Base-by-base conservation (phyloP, 2,113 vertebrate species). In the Nerophis ophidion region DNA sequence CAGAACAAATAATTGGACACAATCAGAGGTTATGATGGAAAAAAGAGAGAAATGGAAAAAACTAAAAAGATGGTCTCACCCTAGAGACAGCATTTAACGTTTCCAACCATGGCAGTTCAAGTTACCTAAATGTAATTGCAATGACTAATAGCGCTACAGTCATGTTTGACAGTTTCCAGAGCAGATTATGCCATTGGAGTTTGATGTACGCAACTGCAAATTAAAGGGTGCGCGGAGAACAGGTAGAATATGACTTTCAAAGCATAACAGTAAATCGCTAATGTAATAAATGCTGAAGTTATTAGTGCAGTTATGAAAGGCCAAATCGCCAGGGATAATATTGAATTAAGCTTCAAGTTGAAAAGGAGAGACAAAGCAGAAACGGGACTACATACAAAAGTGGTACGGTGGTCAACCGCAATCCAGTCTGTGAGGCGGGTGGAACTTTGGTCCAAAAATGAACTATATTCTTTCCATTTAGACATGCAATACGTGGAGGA, bases 91-190 rank as follows among this genome's bases (percentile, higher is more conserved):
- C 86, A 80, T 87, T 89, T 89, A 90, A 90, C 87, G 89, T 86
- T 86, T 79, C 83, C 85, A 84, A 80, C 84, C 71, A 76, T 86
- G 81, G 82, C 75, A 77, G 89, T 85, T 89, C 89, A 91, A 89
- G 8, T 91, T 89, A 90, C 88, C 87, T 85, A 85, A 83, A 81
- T 84, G 88, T 90, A 90, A 91, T 89, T 90, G 87, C 87, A 89
- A 87, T 88, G 87, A 90, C 86, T 86, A 88, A 83, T 88, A 88
- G 81, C 76, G 82, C 84, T 66, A 84, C 84, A 87, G 88, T 89
- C 87, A 88, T 86, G 88, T 85, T 86, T 87, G 88, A 87, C 85
- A 85, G 87, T 86, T 86, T 87, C 83, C 87, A 88, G 86, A 88
- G 84, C 85, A 82, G 80, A 79, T 83, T 86, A 80, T 79, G 81